Evolutionary conservation across 1,140 invertebrate genomes (phyloP).

Genomic region (Aphaenogaster floridana): DNA sequence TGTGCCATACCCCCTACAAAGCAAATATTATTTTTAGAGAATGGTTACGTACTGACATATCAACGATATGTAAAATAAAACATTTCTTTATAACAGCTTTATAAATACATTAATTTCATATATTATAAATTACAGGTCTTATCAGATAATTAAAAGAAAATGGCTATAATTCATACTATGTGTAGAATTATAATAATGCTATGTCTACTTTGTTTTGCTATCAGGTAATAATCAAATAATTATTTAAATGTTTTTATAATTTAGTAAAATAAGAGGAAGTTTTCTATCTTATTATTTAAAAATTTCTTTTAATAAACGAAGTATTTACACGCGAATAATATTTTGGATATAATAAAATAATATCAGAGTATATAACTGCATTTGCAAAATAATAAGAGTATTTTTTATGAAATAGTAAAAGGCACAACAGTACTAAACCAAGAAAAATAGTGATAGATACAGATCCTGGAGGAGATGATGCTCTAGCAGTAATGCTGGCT

Average conservation of each 20-base stretch:
- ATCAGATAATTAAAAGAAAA: slow-evolving; percentile 11
- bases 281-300: background rate
- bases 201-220: background rate
- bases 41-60: background rate
- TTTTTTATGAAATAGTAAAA: slow-evolving; percentile 24
- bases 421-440: background rate
- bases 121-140: background rate
- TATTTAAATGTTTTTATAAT: slow-evolving; percentile 1
- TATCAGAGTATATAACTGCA: background rate
- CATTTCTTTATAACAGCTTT: background rate
- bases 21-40: background rate
- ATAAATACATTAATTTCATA: slow-evolving; percentile 9
- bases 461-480: slow-evolving; percentile 88
- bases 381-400: background rate
- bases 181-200: background rate
- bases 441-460: slow-evolving; percentile 87
- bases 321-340: background rate
- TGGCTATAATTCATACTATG: background rate
- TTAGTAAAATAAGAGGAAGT: background rate
- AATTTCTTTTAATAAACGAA: background rate
- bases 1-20: slow-evolving; percentile 95
- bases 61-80: background rate
- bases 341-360: slow-evolving; percentile 7
- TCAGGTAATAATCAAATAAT: slow-evolving; percentile 64
- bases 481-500: slow-evolving; percentile 86